These are phyloP conservation scores for Drosophila lutescens DNA, from an alignment of 2,888 invertebrate genomes.

Conservation along the genomic window DNA sequence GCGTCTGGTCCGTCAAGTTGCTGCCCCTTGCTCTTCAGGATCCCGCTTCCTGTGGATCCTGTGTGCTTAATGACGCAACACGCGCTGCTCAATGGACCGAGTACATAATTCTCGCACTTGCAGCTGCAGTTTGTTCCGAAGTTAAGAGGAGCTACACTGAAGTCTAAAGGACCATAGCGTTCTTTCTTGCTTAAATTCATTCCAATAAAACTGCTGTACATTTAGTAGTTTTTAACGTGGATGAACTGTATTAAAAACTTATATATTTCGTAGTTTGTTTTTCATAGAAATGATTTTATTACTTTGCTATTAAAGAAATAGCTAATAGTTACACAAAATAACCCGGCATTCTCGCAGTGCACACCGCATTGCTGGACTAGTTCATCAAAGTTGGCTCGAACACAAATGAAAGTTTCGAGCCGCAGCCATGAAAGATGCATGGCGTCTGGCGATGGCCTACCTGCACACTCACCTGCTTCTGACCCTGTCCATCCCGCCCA, in stretches of 20 bases:
- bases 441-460: slow-evolving; percentile 29
- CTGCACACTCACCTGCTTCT: slow-evolving; percentile 13
- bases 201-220: too few relatives aligned
- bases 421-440: slow-evolving; percentile 52
- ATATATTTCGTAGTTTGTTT: too few relatives aligned
- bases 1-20: slow-evolving; percentile 6
- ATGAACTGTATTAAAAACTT: too few relatives aligned
- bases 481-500: neutral
- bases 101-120: slow-evolving; percentile 64
- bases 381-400: slow-evolving; percentile 76
- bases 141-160: slow-evolving; percentile 7
- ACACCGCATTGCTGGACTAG: slow-evolving; percentile 23
- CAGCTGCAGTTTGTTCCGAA: slow-evolving; percentile 9
- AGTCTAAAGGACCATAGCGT: neutral
- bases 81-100: slow-evolving; percentile 66
- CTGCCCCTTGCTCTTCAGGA: slow-evolving; percentile 17
- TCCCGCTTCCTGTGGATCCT: slow-evolving; percentile 17
- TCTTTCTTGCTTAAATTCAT: too few relatives aligned
- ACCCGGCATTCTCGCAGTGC: neutral
- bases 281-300: too few relatives aligned
- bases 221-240: too few relatives aligned
- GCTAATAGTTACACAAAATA: too few relatives aligned
- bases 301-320: too few relatives aligned
- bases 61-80: slow-evolving; percentile 67
- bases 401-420: slow-evolving; percentile 73